These are phyloP conservation scores for Tapirus terrestris DNA, from an alignment of 2,113 vertebrate species.

Conservation along the genomic window DNA sequence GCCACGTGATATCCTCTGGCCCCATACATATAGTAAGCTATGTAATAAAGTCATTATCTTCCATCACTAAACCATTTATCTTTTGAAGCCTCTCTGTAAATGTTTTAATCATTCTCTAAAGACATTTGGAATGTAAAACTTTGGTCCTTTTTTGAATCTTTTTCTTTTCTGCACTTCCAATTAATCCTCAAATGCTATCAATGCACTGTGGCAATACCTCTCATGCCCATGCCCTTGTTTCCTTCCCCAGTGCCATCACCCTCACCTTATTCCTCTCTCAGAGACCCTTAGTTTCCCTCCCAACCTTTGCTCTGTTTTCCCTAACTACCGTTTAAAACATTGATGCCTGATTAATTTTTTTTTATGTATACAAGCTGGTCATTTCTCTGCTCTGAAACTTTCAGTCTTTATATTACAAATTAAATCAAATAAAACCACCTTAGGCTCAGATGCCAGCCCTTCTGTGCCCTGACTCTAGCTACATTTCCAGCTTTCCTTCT, in stretches of 20 bases:
- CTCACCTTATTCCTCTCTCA: not conserved
- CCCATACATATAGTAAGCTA: not conserved
- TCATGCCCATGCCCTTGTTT: not conserved
- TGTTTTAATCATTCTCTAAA: not conserved
- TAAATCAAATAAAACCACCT: not conserved
- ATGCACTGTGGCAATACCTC: not conserved
- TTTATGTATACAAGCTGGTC: not conserved
- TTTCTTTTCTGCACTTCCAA: not conserved
- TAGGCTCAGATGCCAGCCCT: not conserved
- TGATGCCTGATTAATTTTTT: not conserved
- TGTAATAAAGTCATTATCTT: not conserved
- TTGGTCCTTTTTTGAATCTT: not conserved
- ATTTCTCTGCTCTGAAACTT: not conserved
- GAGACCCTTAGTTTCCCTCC: not conserved
- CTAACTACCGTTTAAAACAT: not conserved
- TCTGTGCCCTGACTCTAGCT: not conserved
- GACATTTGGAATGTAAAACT: not conserved
- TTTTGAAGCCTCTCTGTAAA: not conserved
- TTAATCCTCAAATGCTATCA: not conserved
- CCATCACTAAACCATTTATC: not conserved
- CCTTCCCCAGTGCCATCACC: accelerated
- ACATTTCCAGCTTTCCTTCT: not conserved
- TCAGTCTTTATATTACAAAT: not conserved
- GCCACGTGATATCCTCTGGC: not conserved
- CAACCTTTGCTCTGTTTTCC: not conserved